phyloP scores from a whole-genome alignment of 2,888 invertebrate genomes.

The Diplazon laetatorius region DNA sequence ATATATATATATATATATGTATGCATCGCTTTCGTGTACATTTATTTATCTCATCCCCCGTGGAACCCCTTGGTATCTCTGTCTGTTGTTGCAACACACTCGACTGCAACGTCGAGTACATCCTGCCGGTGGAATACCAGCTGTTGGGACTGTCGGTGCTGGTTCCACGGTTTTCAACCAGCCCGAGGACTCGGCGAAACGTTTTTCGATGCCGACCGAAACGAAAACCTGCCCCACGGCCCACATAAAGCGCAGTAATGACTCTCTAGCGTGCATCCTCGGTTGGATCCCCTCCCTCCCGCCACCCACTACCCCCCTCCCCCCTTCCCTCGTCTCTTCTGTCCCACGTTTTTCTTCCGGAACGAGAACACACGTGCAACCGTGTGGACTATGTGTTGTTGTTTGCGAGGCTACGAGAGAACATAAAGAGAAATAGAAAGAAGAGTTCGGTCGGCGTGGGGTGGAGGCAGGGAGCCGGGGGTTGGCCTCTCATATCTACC shows the following conservation, averaged over 20 bases:
- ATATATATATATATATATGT: too few species aligned
- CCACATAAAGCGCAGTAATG: conserved; percentile 66
- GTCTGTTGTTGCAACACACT: background rate
- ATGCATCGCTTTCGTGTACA: conserved; percentile 17
- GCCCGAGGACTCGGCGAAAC: conserved; percentile 22
- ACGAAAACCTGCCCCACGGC: conserved; percentile 37
- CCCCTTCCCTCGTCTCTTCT: too few species aligned
- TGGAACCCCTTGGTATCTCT: background rate
- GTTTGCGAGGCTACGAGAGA: conserved; percentile 41
- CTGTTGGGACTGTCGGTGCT: background rate
- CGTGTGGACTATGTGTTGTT: conserved; percentile 44
- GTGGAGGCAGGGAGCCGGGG: too few species aligned
- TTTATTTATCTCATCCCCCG: conserved; percentile 48
- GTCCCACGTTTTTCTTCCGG: background rate
- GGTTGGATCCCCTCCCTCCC: conserved; percentile 14
- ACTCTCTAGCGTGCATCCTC: conserved; percentile 64
- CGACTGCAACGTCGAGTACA: background rate
- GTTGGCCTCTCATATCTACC: conserved; percentile 43
- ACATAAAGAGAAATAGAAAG: conserved; percentile 35
- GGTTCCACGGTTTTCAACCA: conserved; percentile 10
- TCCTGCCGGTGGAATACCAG: conserved; percentile 5
- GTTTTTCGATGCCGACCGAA: conserved; percentile 63
- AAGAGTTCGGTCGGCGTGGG: too few species aligned
- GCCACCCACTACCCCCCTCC: background rate
- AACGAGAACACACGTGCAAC: conserved; percentile 11